Evolutionary conservation across 2,888 invertebrate genomes (phyloP).

Genomic region (Drosophila prolongata): DNA sequence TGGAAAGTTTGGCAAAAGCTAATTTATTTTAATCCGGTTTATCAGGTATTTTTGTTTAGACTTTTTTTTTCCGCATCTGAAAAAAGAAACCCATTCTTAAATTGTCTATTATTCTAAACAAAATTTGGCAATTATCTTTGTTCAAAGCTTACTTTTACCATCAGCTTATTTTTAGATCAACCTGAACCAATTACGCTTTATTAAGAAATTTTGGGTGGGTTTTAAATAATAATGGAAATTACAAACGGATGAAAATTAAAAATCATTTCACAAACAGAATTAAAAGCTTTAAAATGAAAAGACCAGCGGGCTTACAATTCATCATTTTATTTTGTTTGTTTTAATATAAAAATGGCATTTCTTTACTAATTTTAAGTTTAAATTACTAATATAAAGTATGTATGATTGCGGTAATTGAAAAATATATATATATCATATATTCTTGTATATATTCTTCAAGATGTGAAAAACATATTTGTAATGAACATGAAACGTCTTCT

Average conservation of each 20-base stretch:
- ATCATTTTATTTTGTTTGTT: constrained; percentile 56
- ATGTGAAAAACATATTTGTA: constrained; percentile 67
- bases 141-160: constrained; percentile 1
- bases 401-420: constrained; percentile 58
- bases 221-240: neutral
- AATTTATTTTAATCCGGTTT: neutral
- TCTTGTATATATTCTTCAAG: constrained; percentile 60
- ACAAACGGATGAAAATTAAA: constrained; percentile 1
- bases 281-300: constrained; percentile 18
- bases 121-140: no score
- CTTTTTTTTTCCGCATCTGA: no score
- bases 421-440: constrained; percentile 67
- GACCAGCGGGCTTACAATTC: constrained; percentile 35
- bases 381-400: constrained; percentile 79
- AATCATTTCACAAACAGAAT: constrained; percentile 7
- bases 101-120: no score
- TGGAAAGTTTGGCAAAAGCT: constrained; percentile 1
- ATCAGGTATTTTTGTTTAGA: neutral
- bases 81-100: neutral
- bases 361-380: constrained; percentile 81
- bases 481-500: constrained; percentile 72
- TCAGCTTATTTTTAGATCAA: neutral
- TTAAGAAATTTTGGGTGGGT: neutral
- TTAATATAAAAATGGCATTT: constrained; percentile 83
- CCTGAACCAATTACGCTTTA: constrained; percentile 3